phyloP scores from a whole-genome alignment of 2,113 vertebrate genomes.

The Physeter macrocephalus region DNA sequence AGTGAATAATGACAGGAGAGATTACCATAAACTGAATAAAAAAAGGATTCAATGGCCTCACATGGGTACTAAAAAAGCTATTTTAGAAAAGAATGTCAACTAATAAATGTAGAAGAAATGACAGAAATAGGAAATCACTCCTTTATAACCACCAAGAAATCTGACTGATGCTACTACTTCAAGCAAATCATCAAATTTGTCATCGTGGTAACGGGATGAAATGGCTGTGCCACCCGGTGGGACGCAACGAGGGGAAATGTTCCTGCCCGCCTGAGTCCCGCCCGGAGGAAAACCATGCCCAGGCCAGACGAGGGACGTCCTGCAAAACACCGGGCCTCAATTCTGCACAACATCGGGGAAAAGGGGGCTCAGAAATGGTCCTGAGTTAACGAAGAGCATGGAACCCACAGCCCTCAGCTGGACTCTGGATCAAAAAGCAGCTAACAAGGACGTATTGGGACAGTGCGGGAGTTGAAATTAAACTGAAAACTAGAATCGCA shows the following conservation, averaged over 20 bases:
- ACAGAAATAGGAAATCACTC: not conserved
- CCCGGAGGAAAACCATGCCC: not conserved
- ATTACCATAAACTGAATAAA: not conserved
- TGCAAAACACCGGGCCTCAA: not conserved
- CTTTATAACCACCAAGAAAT: not conserved
- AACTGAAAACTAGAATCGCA: not conserved
- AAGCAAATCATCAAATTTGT: not conserved
- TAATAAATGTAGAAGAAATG: not conserved
- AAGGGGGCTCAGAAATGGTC: accelerated
- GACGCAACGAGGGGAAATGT: not conserved
- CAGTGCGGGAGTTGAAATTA: not conserved
- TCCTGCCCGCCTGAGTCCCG: not conserved
- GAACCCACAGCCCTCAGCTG: not conserved
- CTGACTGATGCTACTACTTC: not conserved
- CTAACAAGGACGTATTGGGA: not conserved
- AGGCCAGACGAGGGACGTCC: not conserved
- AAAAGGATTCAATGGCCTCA: not conserved
- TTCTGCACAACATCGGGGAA: not conserved
- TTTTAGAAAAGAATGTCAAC: not conserved
- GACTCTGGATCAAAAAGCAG: not conserved
- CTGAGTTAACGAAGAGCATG: accelerated
- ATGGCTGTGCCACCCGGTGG: not conserved
- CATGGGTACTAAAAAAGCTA: not conserved
- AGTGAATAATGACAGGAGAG: not conserved
- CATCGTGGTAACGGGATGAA: not conserved